phyloP scores from a whole-genome alignment of 2,797 vertebrate species.

The Perdix hodgsoniae region DNA sequence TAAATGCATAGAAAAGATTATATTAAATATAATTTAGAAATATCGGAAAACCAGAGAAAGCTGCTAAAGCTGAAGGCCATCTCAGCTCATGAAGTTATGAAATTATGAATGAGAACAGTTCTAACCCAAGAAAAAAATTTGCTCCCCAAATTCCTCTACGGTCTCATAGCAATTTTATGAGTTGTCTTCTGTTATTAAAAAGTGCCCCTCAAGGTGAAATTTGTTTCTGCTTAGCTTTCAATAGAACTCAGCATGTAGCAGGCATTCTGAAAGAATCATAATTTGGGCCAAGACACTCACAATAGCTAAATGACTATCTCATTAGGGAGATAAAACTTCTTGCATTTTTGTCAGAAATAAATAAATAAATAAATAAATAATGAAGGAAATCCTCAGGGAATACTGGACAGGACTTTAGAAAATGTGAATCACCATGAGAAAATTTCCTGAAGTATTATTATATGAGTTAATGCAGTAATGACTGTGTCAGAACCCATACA shows the following conservation, averaged over 20 bases:
- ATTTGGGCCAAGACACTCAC: not conserved
- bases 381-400: not conserved
- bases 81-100: not conserved
- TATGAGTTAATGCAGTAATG: not conserved
- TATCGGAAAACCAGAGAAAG: not conserved
- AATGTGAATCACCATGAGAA: not conserved
- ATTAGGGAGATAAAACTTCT: not conserved
- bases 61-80: not conserved
- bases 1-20: not conserved
- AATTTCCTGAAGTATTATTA: not conserved
- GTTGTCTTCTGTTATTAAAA: not conserved
- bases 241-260: not conserved
- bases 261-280: not conserved
- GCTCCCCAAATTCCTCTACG: not conserved
- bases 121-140: not conserved
- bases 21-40: not conserved
- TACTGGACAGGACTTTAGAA: not conserved
- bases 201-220: not conserved
- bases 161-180: not conserved
- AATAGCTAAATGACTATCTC: not conserved
- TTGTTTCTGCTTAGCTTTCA: not conserved
- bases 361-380: not conserved
- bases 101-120: not conserved
- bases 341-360: not conserved
- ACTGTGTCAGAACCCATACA: not conserved